phyloP scores from a whole-genome alignment of 2,113 vertebrate genomes.

The Cichladusa arquata region DNA sequence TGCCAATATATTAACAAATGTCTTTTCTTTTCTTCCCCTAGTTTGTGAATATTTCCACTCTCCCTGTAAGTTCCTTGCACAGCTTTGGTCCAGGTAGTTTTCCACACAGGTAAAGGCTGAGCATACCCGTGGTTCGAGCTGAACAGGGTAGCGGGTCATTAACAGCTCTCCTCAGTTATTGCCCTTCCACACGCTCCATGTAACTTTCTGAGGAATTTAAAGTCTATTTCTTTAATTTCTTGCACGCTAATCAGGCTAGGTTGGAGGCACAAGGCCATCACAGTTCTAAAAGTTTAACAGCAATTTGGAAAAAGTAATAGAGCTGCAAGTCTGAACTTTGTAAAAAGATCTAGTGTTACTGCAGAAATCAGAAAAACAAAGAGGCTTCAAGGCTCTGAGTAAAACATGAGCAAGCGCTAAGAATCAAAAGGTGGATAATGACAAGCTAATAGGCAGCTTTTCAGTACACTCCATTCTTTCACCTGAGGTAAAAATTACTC shows the following conservation, averaged over 20 bases:
- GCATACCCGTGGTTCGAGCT: neutral
- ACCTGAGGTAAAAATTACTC: neutral
- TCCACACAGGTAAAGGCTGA: neutral
- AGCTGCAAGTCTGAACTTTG: neutral
- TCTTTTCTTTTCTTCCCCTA: neutral
- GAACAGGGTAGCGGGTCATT: neutral
- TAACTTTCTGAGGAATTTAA: neutral
- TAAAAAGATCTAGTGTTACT: conserved; percentile 33
- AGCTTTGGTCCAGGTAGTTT: neutral
- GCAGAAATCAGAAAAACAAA: conserved; percentile 35
- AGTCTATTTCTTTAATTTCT: neutral
- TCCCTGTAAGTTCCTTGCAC: neutral
- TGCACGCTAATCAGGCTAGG: neutral
- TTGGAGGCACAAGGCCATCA: neutral
- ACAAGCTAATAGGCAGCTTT: neutral
- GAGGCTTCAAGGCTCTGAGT: neutral
- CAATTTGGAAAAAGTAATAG: neutral
- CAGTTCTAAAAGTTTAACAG: neutral
- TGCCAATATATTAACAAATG: neutral
- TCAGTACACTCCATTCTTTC: neutral
- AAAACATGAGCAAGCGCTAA: conserved; percentile 26
- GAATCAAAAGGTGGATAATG: conserved; percentile 14
- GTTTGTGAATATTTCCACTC: neutral
- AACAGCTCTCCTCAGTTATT: neutral
- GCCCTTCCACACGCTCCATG: neutral